phyloP scores from a whole-genome alignment of 2,888 invertebrate genomes.

The Schizotus pectinicornis region DNA sequence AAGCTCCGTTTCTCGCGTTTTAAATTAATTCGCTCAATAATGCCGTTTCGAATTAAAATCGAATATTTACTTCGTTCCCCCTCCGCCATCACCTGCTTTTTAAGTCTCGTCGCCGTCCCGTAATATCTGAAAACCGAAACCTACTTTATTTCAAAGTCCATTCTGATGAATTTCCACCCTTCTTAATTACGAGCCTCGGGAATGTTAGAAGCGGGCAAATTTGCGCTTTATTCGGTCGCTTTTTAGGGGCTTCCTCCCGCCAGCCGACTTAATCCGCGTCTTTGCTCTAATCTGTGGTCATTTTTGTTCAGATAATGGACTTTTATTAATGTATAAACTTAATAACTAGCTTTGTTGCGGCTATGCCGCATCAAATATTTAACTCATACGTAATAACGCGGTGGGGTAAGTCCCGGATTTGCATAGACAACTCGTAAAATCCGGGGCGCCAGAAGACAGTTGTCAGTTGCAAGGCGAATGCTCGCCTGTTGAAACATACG shows the following conservation, averaged over 20 bases:
- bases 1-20: constrained; percentile 18
- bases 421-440: constrained; percentile 13
- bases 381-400: constrained; percentile 1
- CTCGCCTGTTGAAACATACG: constrained; percentile 43
- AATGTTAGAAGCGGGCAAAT: constrained; percentile 33
- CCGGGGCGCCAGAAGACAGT: neutral
- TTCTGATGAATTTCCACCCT: constrained; percentile 57
- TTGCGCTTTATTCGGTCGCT: constrained; percentile 34
- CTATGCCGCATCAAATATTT: constrained; percentile 23
- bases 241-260: constrained; percentile 31
- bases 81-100: constrained; percentile 44
- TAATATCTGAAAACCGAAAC: constrained; percentile 46
- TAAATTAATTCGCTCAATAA: constrained; percentile 39
- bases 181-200: constrained; percentile 52
- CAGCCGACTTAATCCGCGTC: constrained; percentile 35
- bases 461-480: constrained; percentile 14
- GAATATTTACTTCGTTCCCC: constrained; percentile 37
- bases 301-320: constrained; percentile 40
- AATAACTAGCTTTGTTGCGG: constrained; percentile 27
- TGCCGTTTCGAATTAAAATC: constrained; percentile 47
- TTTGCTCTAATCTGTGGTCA: constrained; percentile 39
- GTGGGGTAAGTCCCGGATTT: neutral
- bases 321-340: constrained; percentile 41
- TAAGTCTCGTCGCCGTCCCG: constrained; percentile 35
- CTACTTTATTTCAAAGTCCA: constrained; percentile 55